A percentile compares a stretch with the other conserved stretches of the same genome.
phyloP scores from a whole-genome alignment of 2,797 vertebrate genomes.

The Sebastes steindachneri region DNA sequence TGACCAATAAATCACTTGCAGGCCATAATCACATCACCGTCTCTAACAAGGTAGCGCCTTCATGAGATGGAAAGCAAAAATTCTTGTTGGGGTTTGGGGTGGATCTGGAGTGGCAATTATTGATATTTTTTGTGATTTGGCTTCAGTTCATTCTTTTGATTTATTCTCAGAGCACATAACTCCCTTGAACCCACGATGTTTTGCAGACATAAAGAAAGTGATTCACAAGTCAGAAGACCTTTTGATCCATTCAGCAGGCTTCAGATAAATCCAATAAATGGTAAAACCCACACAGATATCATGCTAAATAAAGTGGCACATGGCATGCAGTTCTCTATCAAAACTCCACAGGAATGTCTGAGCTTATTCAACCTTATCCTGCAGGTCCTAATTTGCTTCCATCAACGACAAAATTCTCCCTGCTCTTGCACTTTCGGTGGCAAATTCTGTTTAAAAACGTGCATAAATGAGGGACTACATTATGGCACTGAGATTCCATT shows the following conservation, averaged over 20 bases:
- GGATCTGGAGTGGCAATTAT: neutral
- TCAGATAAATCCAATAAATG: neutral
- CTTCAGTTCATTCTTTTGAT: neutral
- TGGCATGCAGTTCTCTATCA: neutral
- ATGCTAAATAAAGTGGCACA: neutral
- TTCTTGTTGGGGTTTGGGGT: neutral
- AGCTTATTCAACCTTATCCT: neutral
- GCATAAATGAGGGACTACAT: neutral
- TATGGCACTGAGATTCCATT: constrained; percentile 19
- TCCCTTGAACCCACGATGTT: neutral
- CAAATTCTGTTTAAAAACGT: neutral
- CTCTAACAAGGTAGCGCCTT: neutral
- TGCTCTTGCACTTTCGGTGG: neutral
- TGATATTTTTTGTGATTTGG: constrained; percentile 9
- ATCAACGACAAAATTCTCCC: neutral
- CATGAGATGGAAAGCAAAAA: neutral
- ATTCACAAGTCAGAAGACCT: neutral
- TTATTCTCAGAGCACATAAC: neutral
- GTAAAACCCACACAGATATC: neutral
- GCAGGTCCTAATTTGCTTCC: neutral
- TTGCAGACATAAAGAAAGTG: neutral
- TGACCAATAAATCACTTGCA: neutral
- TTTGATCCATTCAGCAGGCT: neutral
- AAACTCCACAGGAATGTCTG: neutral
- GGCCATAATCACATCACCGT: constrained; percentile 2